Conservation (phyloP, 37 sponge, comb jelly and placozoan genomes). For the Chondrilla cf. caribensis region DNA sequence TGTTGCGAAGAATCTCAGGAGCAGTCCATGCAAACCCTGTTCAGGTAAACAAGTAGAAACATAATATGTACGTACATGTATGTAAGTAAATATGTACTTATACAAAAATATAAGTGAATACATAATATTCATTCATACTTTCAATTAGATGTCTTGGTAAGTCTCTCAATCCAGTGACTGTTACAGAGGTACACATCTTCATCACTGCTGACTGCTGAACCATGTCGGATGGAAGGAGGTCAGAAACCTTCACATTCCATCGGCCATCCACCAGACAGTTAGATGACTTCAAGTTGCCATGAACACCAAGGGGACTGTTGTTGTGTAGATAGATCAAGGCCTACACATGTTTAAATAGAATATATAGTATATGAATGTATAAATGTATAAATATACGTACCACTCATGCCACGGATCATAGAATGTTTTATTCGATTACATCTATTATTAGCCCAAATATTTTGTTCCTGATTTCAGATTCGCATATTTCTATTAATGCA, state of each 20-base stretch:
- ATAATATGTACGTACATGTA: background rate
- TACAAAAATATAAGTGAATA: too few relatives aligned
- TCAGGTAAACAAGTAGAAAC: background rate
- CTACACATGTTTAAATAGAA: background rate
- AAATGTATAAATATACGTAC: background rate
- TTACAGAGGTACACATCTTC: too few relatives aligned
- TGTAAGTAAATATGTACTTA: too few relatives aligned
- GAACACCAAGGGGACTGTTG: constrained; percentile 10
- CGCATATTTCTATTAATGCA: too few relatives aligned
- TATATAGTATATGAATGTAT: background rate
- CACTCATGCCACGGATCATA: too few relatives aligned
- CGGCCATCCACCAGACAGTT: constrained; percentile 50
- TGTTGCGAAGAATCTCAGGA: constrained; percentile 16
- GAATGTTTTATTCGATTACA: too few relatives aligned
- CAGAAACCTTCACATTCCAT: constrained; percentile 43
- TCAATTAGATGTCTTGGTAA: background rate
- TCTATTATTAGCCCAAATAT: too few relatives aligned
- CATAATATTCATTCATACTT: background rate
- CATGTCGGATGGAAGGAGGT: constrained; percentile 16
- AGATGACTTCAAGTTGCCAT: constrained; percentile 39
- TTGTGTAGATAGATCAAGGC: constrained; percentile 22
- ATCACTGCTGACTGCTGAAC: background rate
- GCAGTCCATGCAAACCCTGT: constrained; percentile 19
- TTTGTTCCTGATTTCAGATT: too few relatives aligned
- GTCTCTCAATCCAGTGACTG: background rate